Evolutionary conservation across 2,888 invertebrate genomes (phyloP), one percentile per base, ranked within the genome.

Genomic region (Tuta absoluta): DNA sequence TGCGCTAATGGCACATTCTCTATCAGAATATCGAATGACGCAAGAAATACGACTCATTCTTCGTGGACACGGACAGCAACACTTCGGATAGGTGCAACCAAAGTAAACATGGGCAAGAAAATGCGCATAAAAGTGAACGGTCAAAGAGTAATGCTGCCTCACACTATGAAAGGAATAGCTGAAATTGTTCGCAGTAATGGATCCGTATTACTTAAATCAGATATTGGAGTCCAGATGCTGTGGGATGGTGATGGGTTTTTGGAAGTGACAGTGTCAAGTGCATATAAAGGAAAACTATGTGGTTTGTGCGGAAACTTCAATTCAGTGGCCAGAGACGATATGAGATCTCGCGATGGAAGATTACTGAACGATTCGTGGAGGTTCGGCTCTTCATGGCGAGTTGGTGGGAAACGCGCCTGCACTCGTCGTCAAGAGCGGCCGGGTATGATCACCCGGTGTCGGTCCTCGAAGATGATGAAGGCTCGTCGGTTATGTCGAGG

Each of bases 231-330:
- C 24, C 95, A 95, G 77, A 93, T 99, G 68, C 92, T 97, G 45
- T 99, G 98, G 98, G 98, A 98, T 78, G 98, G 98, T 0, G 96
- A 96, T 73, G 97, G 98, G 74, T 98, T 98, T 79, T 91, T 98
- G 66, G 98, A 99, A 89, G 96, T 97, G 14, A 96, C 97, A 4
- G 94, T 94, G 76, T 93, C 94, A 14, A 94, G 93, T 66, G 92
- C 87, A 63, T 97, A 94, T 88, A 96, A 95, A 82, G 94, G 93
- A 65, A 94, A 94, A 75, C 84, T 98, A 65, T 98, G 98, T 80
- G 99, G 99, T 14, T 90, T 99, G 19, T 99, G 99, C 80, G 99
- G 99, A 0, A 98, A 98, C 82, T 99, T 96, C 87, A 99, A 98
- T 86, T 95, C 95, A 57, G 92, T 96, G 68, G 94, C 95, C 2